Base-by-base conservation (phyloP, 53 echinoderm and acorn worm species). In the Crossaster papposus region DNA sequence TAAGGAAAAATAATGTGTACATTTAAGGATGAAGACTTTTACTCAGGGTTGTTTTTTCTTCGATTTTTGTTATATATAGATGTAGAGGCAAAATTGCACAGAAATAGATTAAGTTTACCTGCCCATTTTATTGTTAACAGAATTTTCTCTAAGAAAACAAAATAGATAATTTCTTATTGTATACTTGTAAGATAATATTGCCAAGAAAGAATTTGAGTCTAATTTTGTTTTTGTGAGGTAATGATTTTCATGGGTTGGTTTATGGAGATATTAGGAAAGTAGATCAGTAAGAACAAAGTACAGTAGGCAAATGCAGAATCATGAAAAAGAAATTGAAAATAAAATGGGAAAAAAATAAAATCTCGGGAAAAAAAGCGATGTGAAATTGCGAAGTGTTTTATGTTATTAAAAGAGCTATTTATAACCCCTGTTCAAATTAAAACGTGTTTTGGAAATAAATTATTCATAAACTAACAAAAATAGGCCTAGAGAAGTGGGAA, bases 131-230 rank as follows among this genome's bases (percentile, higher is more conserved):
- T n/a, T 82, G 55, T 87, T 54, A 58, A 23, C 33, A 87, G 77
- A 75, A 24, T 55, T 87, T 58, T 87, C 87, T 87, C 75, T 54
- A 36, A 55, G 36, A 76, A 33, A 62, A 72, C 55, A 44, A 38
- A 15, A 17, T 29, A 78, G 51, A 78, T 44, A 8, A 51, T 78
- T 31, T 80, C 22, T 58, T 87, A 58, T 87, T 87, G 77, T 87
- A 87, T 87, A 87, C 77, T 55, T 87, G 87, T 87, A 87, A 71
- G 50, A 83, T 81, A 81, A 70, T 85, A 75, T 77, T 87, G 77
- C 15, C 35, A 58, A 72, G 36, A 63, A 28, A 74, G 75, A 74
- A 35, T 34, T 74, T 35, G 75, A 68, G 28, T 74, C 75, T 74
- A 74, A 74, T 74, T 74, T 74, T 74, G 2, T 71, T 36, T 33